Conservation (phyloP, 2,113 vertebrate genomes). For the Macrotus californicus region DNA sequence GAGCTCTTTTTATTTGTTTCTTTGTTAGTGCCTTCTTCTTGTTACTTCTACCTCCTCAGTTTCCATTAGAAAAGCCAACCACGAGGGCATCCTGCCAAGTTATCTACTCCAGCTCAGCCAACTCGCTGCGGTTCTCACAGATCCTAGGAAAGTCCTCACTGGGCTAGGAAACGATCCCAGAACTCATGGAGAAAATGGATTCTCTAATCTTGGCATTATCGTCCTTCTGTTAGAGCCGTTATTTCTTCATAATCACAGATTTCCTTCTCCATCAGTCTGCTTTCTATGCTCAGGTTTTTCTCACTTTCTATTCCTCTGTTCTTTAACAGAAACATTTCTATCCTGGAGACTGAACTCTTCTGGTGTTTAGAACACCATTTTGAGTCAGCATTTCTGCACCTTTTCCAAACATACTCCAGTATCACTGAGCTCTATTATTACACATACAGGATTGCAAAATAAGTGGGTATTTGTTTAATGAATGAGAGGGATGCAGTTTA, state of each 20-base stretch:
- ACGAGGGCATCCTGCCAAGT: conserved; percentile 48
- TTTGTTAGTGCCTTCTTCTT: conserved; percentile 60
- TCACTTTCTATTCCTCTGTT: neutral
- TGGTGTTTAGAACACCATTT: neutral
- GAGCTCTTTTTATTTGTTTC: conserved; percentile 55
- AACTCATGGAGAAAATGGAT: conserved; percentile 11
- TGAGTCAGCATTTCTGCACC: neutral
- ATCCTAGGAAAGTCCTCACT: neutral
- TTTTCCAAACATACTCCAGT: neutral
- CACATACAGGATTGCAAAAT: neutral
- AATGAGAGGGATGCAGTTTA: neutral
- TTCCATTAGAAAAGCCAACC: conserved; percentile 65
- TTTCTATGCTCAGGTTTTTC: neutral
- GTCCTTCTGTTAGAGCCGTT: neutral
- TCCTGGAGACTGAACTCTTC: neutral
- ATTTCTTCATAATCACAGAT: conserved; percentile 1
- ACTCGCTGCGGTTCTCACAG: conserved; percentile 33
- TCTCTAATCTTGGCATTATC: neutral
- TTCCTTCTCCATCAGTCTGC: neutral
- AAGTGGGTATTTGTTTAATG: neutral
- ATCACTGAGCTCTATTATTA: neutral
- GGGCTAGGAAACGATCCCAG: conserved; percentile 19
- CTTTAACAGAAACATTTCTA: conserved; percentile 7
- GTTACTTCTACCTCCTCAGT: conserved; percentile 50
- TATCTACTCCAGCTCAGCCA: conserved; percentile 41